Evolutionary conservation across 2,797 vertebrate species (phyloP).

Genomic region (Bradypus variegatus): DNA sequence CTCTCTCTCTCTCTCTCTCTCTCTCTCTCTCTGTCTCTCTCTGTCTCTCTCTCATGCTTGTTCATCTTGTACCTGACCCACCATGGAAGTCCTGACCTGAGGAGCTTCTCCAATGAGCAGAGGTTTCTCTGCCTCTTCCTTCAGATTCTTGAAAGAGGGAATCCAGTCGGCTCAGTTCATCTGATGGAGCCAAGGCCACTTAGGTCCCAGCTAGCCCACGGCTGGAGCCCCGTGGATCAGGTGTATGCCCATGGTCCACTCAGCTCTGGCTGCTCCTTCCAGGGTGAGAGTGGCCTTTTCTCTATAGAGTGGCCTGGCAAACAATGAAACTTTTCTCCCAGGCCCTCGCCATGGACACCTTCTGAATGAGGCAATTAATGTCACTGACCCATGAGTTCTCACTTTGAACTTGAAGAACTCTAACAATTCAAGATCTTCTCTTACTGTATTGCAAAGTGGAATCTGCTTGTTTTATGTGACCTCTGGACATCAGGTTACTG

Average conservation of each 20-base stretch:
- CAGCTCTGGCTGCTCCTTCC: not conserved
- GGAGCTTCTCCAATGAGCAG: not conserved
- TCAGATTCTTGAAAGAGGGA: not conserved
- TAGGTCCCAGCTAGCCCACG: not conserved
- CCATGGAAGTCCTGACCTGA: not conserved
- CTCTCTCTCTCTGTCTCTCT: too few relatives aligned
- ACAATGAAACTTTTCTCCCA: not conserved
- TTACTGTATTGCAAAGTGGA: not conserved
- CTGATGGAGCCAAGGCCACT: not conserved
- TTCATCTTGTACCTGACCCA: not conserved
- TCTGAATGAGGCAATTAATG: not conserved
- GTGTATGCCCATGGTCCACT: not conserved
- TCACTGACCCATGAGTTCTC: not conserved
- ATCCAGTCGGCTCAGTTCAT: slow-evolving; percentile 8
- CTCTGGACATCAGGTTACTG: not conserved
- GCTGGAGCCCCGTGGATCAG: not conserved
- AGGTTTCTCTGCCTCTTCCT: not conserved
- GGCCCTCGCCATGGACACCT: not conserved
- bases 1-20: too few relatives aligned
- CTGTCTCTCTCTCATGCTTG: not conserved
- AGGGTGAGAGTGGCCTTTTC: not conserved
- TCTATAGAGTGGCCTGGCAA: not conserved
- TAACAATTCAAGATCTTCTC: not conserved
- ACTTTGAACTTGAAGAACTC: not conserved
- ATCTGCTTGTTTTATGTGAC: not conserved